phyloP scores from a whole-genome alignment of 2,888 invertebrate genomes.

The Dermolepida albohirtum region DNA sequence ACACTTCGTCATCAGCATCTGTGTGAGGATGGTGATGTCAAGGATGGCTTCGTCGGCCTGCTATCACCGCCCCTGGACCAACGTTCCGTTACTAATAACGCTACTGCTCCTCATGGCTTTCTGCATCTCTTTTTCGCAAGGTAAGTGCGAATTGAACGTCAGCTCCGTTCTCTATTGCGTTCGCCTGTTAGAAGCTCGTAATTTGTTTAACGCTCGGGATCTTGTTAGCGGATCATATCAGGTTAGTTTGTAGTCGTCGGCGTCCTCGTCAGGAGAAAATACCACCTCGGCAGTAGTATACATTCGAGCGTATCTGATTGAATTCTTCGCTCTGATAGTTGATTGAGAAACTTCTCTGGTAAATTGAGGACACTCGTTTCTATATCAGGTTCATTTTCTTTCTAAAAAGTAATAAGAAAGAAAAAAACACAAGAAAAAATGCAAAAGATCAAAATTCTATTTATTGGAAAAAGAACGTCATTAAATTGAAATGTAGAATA shows the following conservation, averaged over 20 bases:
- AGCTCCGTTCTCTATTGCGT: neutral
- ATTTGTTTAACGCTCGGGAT: constrained; percentile 27
- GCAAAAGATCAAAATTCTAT: no score
- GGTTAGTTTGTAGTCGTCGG: neutral
- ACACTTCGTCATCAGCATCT: no score
- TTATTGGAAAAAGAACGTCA: no score
- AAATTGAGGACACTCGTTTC: neutral
- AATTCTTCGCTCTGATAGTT: neutral
- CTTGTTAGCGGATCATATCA: constrained; percentile 31
- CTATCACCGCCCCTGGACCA: neutral
- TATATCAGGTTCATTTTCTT: no score
- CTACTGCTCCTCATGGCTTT: constrained; percentile 1
- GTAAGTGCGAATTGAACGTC: constrained; percentile 10
- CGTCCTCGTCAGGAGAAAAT: constrained; percentile 1
- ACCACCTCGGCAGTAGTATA: no score
- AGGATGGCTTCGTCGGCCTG: constrained; percentile 1
- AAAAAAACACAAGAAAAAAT: no score
- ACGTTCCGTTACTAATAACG: constrained; percentile 14
- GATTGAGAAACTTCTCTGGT: constrained; percentile 3
- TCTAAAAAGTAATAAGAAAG: no score
- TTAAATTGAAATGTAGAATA: no score
- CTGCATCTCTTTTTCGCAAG: constrained; percentile 17
- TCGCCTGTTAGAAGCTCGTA: constrained; percentile 5
- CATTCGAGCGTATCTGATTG: no score
- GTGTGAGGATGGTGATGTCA: neutral